Evolutionary conservation across 1,140 invertebrate genomes (phyloP), one percentile per base, ranked within the genome.

Genomic region (Sweltsa coloradensis): DNA sequence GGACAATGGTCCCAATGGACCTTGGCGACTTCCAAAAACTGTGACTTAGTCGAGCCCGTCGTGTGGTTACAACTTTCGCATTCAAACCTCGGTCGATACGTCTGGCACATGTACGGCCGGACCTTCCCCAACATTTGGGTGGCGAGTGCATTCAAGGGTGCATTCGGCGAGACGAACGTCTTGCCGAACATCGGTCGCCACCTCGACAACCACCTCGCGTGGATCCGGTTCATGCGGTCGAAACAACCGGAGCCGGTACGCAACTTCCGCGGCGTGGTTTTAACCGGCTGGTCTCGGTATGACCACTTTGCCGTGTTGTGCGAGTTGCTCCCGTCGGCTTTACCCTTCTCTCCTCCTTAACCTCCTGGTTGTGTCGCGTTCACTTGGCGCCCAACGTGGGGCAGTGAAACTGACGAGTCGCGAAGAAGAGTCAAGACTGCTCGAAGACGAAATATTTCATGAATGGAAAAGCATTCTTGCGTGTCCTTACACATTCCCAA

Each of bases 301-400:
- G 81, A 83, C 57, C 80, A 83, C 56, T 76, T 79, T 60, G 73
- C 75, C 5, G 45, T 47, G 29, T 59, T 83, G 1, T 77, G 75
- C 59, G 79, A 83, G 56, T 59, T 81, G 2, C 56, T 83, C 5
- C 66, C 67, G 5, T 55, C 65, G 16, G 70, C 68, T 13, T 47
- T 82, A 6, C 79, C 79, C 79, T 2, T 75, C 73, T n/a, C 58
- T 82, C 1, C 66, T 48, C 5, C 49, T 53, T 3, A 43, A 46
- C 36, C 44, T 53, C 22, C 43, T 48, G 7, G 13, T 44, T 7
- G 37, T 49, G 45, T 31, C 13, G 2, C n/a, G n/a, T n/a, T n/a
- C n/a, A n/a, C n/a, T n/a, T n/a, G n/a, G n/a, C n/a, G n/a, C n/a
- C n/a, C n/a, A n/a, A n/a, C n/a, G n/a, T n/a, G n/a, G n/a, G n/a